Conservation (phyloP, 1,140 invertebrate species). For the Euborellia annulipes region DNA sequence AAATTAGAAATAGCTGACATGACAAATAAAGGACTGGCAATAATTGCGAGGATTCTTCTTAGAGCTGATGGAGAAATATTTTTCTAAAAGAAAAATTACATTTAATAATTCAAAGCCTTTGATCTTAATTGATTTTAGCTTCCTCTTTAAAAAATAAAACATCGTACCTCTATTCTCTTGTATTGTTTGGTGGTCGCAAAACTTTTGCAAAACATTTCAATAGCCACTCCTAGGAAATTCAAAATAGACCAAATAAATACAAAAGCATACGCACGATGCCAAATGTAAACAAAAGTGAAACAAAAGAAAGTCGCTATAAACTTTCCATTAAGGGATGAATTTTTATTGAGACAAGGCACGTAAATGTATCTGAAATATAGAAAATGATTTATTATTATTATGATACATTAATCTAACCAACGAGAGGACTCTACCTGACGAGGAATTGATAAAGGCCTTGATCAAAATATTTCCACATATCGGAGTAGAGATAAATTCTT, state of each 20-base stretch:
- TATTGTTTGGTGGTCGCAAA: slow-evolving; percentile 20
- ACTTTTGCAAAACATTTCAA: slow-evolving; percentile 44
- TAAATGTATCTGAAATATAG: slow-evolving; percentile 65
- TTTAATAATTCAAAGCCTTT: neutral
- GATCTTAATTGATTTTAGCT: slow-evolving; percentile 3
- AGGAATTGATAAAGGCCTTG: slow-evolving; percentile 79
- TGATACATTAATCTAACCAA: neutral
- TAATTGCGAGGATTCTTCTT: slow-evolving; percentile 43
- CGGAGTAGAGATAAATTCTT: slow-evolving; percentile 78
- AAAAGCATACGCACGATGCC: slow-evolving; percentile 67
- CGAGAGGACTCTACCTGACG: slow-evolving; percentile 43
- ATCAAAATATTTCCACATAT: slow-evolving; percentile 95
- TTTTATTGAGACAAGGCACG: slow-evolving; percentile 41
- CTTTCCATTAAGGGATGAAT: slow-evolving; percentile 34
- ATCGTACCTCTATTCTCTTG: slow-evolving; percentile 16
- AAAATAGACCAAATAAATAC: slow-evolving; percentile 71
- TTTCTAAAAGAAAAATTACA: slow-evolving; percentile 20
- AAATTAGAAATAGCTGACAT: slow-evolving; percentile 70
- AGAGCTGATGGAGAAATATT: slow-evolving; percentile 25
- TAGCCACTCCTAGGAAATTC: slow-evolving; percentile 59
- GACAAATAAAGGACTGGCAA: slow-evolving; percentile 52
- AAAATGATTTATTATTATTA: slow-evolving; percentile 7
- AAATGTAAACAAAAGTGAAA: slow-evolving; percentile 74
- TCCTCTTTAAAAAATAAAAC: no score
- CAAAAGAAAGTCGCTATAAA: slow-evolving; percentile 57